Conservation (phyloP, 1,140 invertebrate genomes). For the Augochlora pura region DNA sequence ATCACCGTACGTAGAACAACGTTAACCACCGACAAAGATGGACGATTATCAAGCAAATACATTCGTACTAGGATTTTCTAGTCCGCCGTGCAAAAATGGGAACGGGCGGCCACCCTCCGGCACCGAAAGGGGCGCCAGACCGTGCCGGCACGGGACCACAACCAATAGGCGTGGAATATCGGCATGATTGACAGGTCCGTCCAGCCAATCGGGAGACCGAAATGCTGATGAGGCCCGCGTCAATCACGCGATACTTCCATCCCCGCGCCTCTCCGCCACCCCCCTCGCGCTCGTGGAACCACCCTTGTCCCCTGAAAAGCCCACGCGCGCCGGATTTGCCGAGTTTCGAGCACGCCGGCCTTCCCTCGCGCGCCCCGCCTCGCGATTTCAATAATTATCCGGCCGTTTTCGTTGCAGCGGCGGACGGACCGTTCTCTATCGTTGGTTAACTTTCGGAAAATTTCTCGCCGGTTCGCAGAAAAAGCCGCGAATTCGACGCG, state of each 20-base stretch:
- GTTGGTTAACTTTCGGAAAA: neutral
- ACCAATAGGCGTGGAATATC: constrained; percentile 75
- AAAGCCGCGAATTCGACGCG: constrained; percentile 16
- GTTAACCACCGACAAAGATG: no score
- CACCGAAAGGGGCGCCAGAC: constrained; percentile 16
- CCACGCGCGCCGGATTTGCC: constrained; percentile 69
- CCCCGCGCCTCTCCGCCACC: no score
- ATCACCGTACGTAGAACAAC: no score
- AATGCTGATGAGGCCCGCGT: constrained; percentile 80
- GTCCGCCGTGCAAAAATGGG: no score
- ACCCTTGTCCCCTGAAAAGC: constrained; percentile 65
- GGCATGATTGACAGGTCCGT: constrained; percentile 80
- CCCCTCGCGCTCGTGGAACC: constrained; percentile 32
- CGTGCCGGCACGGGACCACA: constrained; percentile 46
- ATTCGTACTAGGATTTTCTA: no score
- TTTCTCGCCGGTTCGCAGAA: neutral
- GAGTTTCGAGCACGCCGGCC: constrained; percentile 50
- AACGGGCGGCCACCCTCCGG: no score
- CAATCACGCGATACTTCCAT: constrained; percentile 77
- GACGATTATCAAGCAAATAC: no score
- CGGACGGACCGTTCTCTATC: neutral
- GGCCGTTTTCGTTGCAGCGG: no score
- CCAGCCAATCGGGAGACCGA: constrained; percentile 79
- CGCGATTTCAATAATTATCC: constrained; percentile 40
- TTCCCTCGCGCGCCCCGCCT: constrained; percentile 27